Base-by-base conservation (phyloP, 2,888 invertebrate species). In the Xanthia togata region DNA sequence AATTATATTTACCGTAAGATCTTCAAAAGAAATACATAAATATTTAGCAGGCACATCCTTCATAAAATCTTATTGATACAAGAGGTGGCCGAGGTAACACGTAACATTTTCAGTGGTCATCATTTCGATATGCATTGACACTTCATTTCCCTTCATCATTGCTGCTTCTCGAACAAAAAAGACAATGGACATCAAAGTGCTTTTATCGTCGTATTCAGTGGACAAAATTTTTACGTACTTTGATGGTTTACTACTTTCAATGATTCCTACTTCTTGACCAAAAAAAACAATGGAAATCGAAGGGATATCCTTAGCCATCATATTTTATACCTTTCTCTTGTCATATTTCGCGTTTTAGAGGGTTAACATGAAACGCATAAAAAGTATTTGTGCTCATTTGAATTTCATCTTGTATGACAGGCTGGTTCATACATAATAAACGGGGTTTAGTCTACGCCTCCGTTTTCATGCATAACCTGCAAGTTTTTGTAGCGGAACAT, bases 391-490 rank as follows among this genome's bases (percentile, higher is more conserved):
- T 72, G 81, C 92, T 93, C 95, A 94, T 95, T 94, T 94, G 95
- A 95, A 95, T 95, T 95, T 95, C 94, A 94, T 94, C 90, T 88
- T 88, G 83, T 87, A 86, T 90, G 93, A 91, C 92, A 90, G 89
- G 90, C 91, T 86, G 80, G 82, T 89, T 93, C 95, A 95, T 95
- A 94, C 93, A 95, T 95, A 95, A 92, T 94, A 94, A 94, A 93
- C 87, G 89, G 63, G 26, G 63, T 68, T 81, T 44, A 76, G 83
- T 78, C 81, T 81, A 70, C 70, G 69, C 78, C 60, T 80, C 68
- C 31, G 41, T 76, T 75, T 68, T 82, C 73, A 79, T 80, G 73
- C 73, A 65, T 76, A 55, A 62, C 67, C 70, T 67, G 17, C 26
- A 79, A 75, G 69, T 75, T 85, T 83, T 81, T 79, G 60, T 83